These are phyloP conservation scores for Melanostoma mellinum DNA, from an alignment of 2,888 invertebrate species.

Conservation along the genomic window DNA sequence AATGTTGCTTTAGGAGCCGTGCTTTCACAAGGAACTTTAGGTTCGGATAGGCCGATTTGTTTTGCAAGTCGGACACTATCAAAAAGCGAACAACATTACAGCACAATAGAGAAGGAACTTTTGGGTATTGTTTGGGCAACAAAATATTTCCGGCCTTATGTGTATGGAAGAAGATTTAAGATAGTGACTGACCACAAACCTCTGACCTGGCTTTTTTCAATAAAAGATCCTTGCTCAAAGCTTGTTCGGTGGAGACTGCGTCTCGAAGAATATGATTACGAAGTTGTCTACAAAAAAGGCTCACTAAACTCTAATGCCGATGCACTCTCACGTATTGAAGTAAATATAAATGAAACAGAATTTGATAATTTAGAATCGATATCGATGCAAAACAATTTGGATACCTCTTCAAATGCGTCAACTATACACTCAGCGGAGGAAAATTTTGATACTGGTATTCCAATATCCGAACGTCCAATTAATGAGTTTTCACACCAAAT, in stretches of 20 bases:
- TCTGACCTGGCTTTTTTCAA: slow-evolving; percentile 4
- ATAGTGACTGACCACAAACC: slow-evolving; percentile 20
- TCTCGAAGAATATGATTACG: slow-evolving; percentile 33
- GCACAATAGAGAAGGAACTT: slow-evolving; percentile 42
- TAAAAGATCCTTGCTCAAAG: slow-evolving; percentile 3
- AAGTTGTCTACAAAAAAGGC: slow-evolving; percentile 65
- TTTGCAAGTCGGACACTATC: slow-evolving; percentile 75
- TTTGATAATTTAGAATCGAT: slow-evolving; percentile 3
- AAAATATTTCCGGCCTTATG: slow-evolving; percentile 42
- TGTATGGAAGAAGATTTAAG: slow-evolving; percentile 29
- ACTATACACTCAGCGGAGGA: slow-evolving; percentile 24
- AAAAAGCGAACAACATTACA: slow-evolving; percentile 73
- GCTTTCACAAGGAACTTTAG: slow-evolving; percentile 74
- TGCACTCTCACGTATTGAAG: slow-evolving; percentile 41
- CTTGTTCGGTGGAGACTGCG: background rate
- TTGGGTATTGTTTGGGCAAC: slow-evolving; percentile 34
- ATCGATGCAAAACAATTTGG: slow-evolving; percentile 15
- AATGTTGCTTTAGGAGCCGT: slow-evolving; percentile 75
- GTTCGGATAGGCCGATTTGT: slow-evolving; percentile 73
- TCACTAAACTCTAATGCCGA: slow-evolving; percentile 70
- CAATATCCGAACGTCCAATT: slow-evolving; percentile 35
- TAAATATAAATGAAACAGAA: slow-evolving; percentile 2
- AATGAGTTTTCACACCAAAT: slow-evolving; percentile 33
- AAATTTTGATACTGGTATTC: slow-evolving; percentile 26
- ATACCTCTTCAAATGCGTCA: background rate